Evolutionary conservation across 23 tunicate genomes (phyloP).

Genomic region (Pegea sp.): DNA sequence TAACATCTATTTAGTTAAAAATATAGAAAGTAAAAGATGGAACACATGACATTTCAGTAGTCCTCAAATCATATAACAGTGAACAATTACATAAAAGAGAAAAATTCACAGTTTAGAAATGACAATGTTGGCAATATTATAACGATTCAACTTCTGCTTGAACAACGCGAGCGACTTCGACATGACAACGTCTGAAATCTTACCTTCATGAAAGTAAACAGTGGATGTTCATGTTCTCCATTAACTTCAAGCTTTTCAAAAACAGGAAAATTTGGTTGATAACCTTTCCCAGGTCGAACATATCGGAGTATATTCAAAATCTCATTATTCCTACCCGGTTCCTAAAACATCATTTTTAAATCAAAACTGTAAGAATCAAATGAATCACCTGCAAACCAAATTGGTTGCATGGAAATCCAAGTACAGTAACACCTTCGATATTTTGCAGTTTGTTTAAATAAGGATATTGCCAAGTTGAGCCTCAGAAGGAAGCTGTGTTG

Average conservation of each 20-base stretch:
- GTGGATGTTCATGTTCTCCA: slow-evolving; percentile 44
- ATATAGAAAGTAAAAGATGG: too few species aligned
- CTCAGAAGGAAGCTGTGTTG: slow-evolving; percentile 89
- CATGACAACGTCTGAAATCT: too few species aligned
- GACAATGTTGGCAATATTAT: too few species aligned
- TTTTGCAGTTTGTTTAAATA: slow-evolving; percentile 59
- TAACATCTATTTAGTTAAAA: too few species aligned
- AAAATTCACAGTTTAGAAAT: too few species aligned
- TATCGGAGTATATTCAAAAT: slow-evolving; percentile 33
- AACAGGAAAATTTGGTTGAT: slow-evolving; percentile 50
- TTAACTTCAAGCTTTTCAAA: slow-evolving; percentile 61
- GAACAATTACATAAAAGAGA: too few species aligned
- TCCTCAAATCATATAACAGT: too few species aligned
- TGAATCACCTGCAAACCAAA: slow-evolving; percentile 65
- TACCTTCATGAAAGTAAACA: slow-evolving; percentile 54
- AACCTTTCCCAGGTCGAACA: slow-evolving; percentile 71
- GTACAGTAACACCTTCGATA: slow-evolving; percentile 24
- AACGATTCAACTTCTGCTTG: too few species aligned
- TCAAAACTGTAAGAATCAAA: not conserved
- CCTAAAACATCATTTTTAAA: slow-evolving; percentile 12
- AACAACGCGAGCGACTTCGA: too few species aligned
- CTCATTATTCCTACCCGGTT: slow-evolving; percentile 45
- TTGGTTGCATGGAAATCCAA: slow-evolving; percentile 87
- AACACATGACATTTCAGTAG: too few species aligned
- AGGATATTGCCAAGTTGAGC: slow-evolving; percentile 53